Evolutionary conservation across 1,140 invertebrate genomes (phyloP).

Genomic region (Aleiodes sp.): DNA sequence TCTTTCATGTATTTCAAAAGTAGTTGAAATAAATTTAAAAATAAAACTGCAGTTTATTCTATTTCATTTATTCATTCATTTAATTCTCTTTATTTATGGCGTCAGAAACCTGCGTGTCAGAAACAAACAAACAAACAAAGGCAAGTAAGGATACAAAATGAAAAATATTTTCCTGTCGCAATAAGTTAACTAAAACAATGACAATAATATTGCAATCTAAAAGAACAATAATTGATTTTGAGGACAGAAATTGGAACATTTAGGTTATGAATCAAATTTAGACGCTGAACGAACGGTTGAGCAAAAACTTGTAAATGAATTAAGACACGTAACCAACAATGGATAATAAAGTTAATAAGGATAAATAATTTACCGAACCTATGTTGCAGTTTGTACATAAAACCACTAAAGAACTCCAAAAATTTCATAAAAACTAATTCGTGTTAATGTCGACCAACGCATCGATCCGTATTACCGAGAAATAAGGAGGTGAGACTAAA

Average conservation of each 20-base stretch:
- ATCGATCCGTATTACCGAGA: slow-evolving; percentile 1
- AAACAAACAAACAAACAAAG: slow-evolving; percentile 67
- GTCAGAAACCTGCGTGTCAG: slow-evolving; percentile 63
- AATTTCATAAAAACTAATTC: too few relatives aligned
- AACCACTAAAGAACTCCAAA: too few relatives aligned
- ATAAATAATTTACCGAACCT: too few relatives aligned
- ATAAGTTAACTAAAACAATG: slow-evolving; percentile 17
- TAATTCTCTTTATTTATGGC: slow-evolving; percentile 50
- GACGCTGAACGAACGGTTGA: too few relatives aligned
- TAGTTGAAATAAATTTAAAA: slow-evolving; percentile 61
- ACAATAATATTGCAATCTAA: too few relatives aligned
- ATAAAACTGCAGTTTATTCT: slow-evolving; percentile 59
- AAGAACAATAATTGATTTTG: too few relatives aligned
- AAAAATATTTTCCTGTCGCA: slow-evolving; percentile 26
- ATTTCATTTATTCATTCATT: background rate
- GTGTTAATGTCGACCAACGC: background rate
- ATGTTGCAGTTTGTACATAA: too few relatives aligned
- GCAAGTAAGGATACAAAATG: slow-evolving; percentile 54
- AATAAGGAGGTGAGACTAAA: background rate
- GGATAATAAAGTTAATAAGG: too few relatives aligned
- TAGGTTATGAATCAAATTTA: too few relatives aligned
- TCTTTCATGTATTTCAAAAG: slow-evolving; percentile 24
- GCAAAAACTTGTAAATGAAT: too few relatives aligned
- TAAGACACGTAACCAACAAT: too few relatives aligned
- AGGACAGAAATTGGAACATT: too few relatives aligned